phyloP scores from a whole-genome alignment of 1,140 invertebrate genomes.

The Meteorus sp. region DNA sequence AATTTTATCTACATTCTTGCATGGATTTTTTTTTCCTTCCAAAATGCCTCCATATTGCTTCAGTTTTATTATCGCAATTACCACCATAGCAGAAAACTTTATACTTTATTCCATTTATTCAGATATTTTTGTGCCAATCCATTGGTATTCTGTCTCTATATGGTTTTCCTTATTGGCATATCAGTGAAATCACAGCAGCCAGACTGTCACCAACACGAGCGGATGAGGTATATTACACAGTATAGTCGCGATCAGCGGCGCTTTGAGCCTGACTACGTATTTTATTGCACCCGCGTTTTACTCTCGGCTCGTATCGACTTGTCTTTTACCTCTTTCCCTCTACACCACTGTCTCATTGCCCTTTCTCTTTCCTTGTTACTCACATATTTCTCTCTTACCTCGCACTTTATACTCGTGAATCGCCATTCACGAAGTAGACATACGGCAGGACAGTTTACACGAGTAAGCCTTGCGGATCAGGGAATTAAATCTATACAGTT shows the following conservation, averaged over 20 bases:
- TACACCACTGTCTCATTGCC: too few species aligned
- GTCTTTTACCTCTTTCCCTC: not conserved
- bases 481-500: not conserved
- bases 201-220: slow-evolving; percentile 35
- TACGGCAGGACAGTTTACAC: slow-evolving; percentile 23
- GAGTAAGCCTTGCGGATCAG: slow-evolving; percentile 9
- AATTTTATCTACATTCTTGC: too few species aligned
- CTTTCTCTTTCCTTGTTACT: too few species aligned
- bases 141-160: not conserved
- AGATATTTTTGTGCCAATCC: slow-evolving; percentile 33
- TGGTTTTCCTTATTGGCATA: slow-evolving; percentile 38
- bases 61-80: not conserved
- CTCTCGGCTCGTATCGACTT: slow-evolving; percentile 1
- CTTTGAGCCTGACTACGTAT: slow-evolving; percentile 24
- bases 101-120: slow-evolving; percentile 16
- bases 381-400: not conserved
- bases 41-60: not conserved
- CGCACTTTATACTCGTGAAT: not conserved
- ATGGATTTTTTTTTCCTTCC: too few species aligned
- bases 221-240: slow-evolving; percentile 30
- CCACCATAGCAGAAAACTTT: not conserved
- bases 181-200: slow-evolving; percentile 35
- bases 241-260: slow-evolving; percentile 19
- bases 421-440: slow-evolving; percentile 11
- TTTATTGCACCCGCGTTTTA: slow-evolving; percentile 23